Evolutionary conservation across 1,140 invertebrate species (phyloP).

Genomic region (Asobara japonica): DNA sequence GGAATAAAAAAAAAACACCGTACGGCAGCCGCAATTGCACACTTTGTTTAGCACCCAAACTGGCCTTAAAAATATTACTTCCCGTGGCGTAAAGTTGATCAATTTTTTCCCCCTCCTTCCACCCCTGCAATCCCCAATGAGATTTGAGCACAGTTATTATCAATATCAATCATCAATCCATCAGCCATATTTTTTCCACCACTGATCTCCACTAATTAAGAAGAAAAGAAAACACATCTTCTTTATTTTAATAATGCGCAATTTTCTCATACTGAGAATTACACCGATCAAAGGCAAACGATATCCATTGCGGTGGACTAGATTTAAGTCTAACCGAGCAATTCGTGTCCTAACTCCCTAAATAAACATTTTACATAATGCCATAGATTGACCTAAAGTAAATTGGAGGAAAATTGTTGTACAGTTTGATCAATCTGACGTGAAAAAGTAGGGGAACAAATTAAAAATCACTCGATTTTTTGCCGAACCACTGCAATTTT

Average conservation of each 20-base stretch:
- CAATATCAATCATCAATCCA: neutral
- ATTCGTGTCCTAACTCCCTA: neutral
- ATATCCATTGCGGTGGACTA: conserved; percentile 1
- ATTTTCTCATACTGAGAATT: neutral
- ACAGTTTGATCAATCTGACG: no score
- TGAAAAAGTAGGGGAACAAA: no score
- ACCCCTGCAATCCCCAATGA: no score
- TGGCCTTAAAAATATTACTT: conserved; percentile 11
- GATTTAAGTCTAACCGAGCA: conserved; percentile 1
- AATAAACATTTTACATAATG: neutral
- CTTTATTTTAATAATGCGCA: neutral
- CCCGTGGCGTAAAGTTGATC: neutral
- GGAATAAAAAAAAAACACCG: neutral
- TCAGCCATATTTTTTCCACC: neutral
- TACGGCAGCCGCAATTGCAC: conserved; percentile 28
- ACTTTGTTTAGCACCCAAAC: conserved; percentile 28
- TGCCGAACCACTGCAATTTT: no score
- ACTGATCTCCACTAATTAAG: neutral
- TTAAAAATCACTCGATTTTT: no score
- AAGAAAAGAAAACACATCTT: neutral
- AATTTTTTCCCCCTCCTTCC: neutral
- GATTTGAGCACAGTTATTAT: neutral
- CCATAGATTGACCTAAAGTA: neutral
- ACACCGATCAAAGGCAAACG: neutral
- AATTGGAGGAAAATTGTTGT: neutral